Evolutionary conservation across 2,113 vertebrate genomes (phyloP), one percentile per base, ranked within the genome.

Genomic region (Rutilus rutilus): DNA sequence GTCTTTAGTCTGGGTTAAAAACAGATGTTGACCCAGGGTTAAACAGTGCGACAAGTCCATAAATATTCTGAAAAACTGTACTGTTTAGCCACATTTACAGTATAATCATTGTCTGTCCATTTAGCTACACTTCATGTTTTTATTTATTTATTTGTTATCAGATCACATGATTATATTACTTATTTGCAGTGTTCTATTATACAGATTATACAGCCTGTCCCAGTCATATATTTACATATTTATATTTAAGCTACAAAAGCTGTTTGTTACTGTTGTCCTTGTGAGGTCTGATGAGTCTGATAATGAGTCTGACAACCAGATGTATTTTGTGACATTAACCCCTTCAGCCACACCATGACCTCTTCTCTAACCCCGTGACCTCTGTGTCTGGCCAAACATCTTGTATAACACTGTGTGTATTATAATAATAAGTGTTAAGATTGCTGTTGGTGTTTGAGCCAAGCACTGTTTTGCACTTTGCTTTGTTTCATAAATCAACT

Each of bases 221-320:
- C 89, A 89, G 78, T 92, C 88, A 88, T 88, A 57, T 86, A 84
- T 87, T 75, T 87, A 10, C 30, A 23, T 73, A 33, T 33, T 33
- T 33, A 33, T 33, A 33, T 33, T 33, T 33, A 57, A 57, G 54
- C 80, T 30, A 76, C 69, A 78, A 82, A 33, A 84, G 47, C 78
- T 54, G 27, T 75, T 30, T 81, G 65, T 82, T 21, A 42, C 65
- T 74, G 33, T 87, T 83, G 27, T 85, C 64, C 64, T 79, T 78
- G 47, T 78, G 39, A 62, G 57, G 39, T 84, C 21, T 80, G 36
- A 80, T 86, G 36, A 73, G 50, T 86, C 64, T 59, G 11, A 14
- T 78, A 60, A 54, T 67, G 23, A 64, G 23, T 60, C 23, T 45
- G 30, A 78, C 11, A 60, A 17, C 59, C 12, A 74, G 50, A 36